Base-by-base conservation (phyloP, 2,113 vertebrate genomes). In the Poeciliopsis retropinna region DNA sequence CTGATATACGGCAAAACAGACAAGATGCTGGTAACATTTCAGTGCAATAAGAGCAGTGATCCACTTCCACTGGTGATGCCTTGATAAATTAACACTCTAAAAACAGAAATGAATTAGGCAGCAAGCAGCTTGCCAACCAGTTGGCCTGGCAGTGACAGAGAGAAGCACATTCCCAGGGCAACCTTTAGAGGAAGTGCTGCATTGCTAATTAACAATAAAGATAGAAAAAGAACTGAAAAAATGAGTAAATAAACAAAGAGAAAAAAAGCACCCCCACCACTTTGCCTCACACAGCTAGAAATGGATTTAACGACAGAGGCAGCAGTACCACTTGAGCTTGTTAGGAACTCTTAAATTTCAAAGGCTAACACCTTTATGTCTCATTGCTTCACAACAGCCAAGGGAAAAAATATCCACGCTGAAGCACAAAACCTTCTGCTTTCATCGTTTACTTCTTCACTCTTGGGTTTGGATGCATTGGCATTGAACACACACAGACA, bases 71-170 rank as follows among this genome's bases (percentile, higher is more conserved):
- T 30, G 72, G 86, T 79, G 87, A 88, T 80, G 89, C 73, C 74
- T 86, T 90, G 85, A 90, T 89, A 70, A 89, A 89, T 83, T 83
- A 87, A 92, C 87, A 84, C 76, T 79, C 75, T 54, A 57, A 64
- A 77, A 67, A 44, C 87, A 92, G 89, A 86, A 51, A 90, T 89
- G 84, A 79, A 67, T 71, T 76, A 65, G 34, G n/a, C 60, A 54
- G 84, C 7, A 47, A 72, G 70, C 66, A 27, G 47, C 61, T 77
- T 37, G 70, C 72, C 80, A 77, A 64, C 65, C 15, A 31, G 30
- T 62, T 32, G 73, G 74, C 67, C 70, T 37, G 70, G 25, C 61
- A 39, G 68, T 65, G 82, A 82, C 73, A 67, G 34, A 71, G 60
- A 39, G 32, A 71, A 75, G 14, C 30, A 27, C 25, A 29, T 67